Evolutionary conservation across 2,888 invertebrate genomes (phyloP).

Genomic region (Timandra comae): DNA sequence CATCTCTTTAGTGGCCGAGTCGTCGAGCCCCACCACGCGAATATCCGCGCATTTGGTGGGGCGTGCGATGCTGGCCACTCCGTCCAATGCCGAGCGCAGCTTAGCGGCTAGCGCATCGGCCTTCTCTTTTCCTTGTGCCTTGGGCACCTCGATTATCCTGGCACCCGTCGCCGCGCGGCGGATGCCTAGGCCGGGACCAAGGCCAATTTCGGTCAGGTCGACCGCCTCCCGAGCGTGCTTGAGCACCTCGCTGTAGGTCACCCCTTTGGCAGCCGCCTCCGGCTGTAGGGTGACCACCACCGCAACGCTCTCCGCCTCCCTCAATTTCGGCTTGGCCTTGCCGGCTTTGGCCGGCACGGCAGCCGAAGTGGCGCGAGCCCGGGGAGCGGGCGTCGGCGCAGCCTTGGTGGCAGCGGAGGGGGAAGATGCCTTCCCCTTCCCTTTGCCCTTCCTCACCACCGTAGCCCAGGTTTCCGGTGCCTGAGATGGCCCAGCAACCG

Average conservation of each 20-base stretch:
- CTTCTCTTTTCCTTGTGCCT: not conserved
- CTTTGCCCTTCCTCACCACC: too few species aligned
- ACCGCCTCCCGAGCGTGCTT: not conserved
- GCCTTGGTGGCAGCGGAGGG: too few species aligned
- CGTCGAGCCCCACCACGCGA: slow-evolving; percentile 1
- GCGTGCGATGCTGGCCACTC: not conserved
- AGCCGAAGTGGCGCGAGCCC: too few species aligned
- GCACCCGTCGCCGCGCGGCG: not conserved
- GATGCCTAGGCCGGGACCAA: not conserved
- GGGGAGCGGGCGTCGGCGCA: too few species aligned
- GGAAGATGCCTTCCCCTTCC: too few species aligned
- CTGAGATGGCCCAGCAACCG: too few species aligned
- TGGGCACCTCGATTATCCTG: not conserved
- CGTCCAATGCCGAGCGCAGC: not conserved
- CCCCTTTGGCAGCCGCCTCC: slow-evolving; percentile 4
- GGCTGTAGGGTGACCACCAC: too few species aligned
- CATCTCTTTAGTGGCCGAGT: not conserved
- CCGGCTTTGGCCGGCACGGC: too few species aligned
- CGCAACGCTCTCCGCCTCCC: too few species aligned
- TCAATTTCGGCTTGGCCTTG: too few species aligned
- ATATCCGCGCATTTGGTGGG: not conserved
- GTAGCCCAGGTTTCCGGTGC: too few species aligned
- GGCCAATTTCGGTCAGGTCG: not conserved
- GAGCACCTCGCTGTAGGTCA: slow-evolving; percentile 1
- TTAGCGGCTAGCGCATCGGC: not conserved